Evolutionary conservation across 1,140 invertebrate genomes (phyloP), one percentile per base, ranked within the genome.

Genomic region (Megathymus violae): DNA sequence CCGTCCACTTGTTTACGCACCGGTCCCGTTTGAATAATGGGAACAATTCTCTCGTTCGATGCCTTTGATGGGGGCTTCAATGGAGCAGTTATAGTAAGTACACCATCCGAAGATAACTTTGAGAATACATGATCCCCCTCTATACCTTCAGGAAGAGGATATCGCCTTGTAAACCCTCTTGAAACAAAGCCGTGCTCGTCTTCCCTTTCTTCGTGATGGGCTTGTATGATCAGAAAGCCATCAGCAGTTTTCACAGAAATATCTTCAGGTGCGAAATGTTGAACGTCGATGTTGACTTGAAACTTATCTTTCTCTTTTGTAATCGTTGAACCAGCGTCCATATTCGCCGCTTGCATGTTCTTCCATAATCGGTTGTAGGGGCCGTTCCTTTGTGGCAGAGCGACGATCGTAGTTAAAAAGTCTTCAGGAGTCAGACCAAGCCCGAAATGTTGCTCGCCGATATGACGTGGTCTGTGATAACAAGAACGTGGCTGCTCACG

Each of bases 241-340:
- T 96, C 96, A 0, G 94, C 93, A 1, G 95, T 95, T 76, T 96
- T 97, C 0, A 98, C 96, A 5, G 93, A 93, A 11, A 98, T 94
- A 78, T 98, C 97, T 54, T 95, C 94, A 0, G 96, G 96, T 31
- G 93, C 91, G 76, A 98, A 98, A 62, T 97, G 96, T 27, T 96
- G 94, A 1, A 98, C 96, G 78, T 98, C 96, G 67, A 97, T 84
- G 70, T 93, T 94, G 0, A 95, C 93, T 78, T 96, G 93, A 67
- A 94, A 94, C 44, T 78, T 81, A 34, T 80, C 69, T 48, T 82
- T 84, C 2, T 86, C 81, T 31, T 66, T 63, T 43, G 77, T 84
- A 7, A 86, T 78, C 1, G 73, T 74, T 0, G 78, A 82, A 4
- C 76, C 78, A 3, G 64, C 22, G 25, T 83, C 80, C 19, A 67